Base-by-base conservation (phyloP, 2,113 vertebrate species). In the Lasiurus cinereus region DNA sequence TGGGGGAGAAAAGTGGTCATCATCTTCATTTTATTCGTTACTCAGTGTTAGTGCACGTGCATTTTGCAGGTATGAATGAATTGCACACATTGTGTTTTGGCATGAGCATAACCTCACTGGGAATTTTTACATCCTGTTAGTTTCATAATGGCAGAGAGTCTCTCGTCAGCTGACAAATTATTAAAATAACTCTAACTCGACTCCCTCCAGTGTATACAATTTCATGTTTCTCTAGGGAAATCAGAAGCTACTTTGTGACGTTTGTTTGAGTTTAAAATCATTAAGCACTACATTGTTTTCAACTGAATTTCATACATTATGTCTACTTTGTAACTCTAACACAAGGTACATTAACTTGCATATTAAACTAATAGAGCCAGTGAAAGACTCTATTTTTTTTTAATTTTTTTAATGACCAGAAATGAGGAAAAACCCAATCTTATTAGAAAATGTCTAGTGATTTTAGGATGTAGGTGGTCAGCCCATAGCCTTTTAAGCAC, bases 211-310 rank as follows among this genome's bases (percentile, higher is more conserved):
- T 73, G 18, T 93, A 84, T 50, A 43, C 69, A 94, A 77, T 59
- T 94, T 78, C 76, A 72, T 83, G 13, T 87, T 97, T 93, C 90
- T 91, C 56, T 86, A 43, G 82, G 74, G 88, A 94, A 96, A 90
- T 94, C 69, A 70, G 67, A 95, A 96, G 36, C 91, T 92, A 92
- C 50, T 73, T 83, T 64, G 21, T 89, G 54, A 31, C 91, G 36
- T 90, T 88, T 95, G 88, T 95, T 96, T 94, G 91, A 89, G 88
- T 88, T 95, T 94, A 82, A 94, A 94, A 78, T 62, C 18, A 83
- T 77, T 92, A 94, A 96, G 67, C 19, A 46, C 64, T 93, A 72
- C 69, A 83, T 73, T 94, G 52, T 83, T 92, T 95, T 91, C 93
- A 72, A 10, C 56, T 83, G 80, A 87, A 94, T 95, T 67, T 82